Conservation (phyloP, 2,888 invertebrate species). For the Nomada fucata region DNA sequence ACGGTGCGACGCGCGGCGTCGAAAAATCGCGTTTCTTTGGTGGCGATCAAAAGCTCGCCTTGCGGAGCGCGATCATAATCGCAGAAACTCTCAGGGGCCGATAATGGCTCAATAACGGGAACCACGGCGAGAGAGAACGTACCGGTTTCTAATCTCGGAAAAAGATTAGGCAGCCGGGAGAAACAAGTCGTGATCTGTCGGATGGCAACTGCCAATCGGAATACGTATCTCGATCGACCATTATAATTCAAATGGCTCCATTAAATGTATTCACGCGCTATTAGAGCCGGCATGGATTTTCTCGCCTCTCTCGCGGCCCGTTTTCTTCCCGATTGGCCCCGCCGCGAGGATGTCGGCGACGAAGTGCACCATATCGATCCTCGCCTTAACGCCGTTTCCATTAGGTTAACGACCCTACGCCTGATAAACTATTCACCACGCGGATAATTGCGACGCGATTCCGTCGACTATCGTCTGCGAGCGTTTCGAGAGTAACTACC, state of each 20-base stretch:
- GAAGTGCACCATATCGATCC: slow-evolving; percentile 70
- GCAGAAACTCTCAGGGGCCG: slow-evolving; percentile 37
- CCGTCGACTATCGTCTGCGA: slow-evolving; percentile 38
- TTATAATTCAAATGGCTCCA: slow-evolving; percentile 74
- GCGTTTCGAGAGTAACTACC: slow-evolving; percentile 40
- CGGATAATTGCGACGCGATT: slow-evolving; percentile 70
- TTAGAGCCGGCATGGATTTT: slow-evolving; percentile 63
- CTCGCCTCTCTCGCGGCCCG: slow-evolving; percentile 35
- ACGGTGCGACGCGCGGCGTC: background rate
- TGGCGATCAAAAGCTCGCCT: slow-evolving; percentile 19
- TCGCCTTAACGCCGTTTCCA: slow-evolving; percentile 68
- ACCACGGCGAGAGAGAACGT: slow-evolving; percentile 25
- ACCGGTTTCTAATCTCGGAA: slow-evolving; percentile 67
- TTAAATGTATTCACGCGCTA: slow-evolving; percentile 71
- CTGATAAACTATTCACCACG: slow-evolving; percentile 72
- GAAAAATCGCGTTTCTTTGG: background rate
- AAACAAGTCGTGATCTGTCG: slow-evolving; percentile 52
- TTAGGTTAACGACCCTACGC: slow-evolving; percentile 73
- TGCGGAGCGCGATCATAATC: slow-evolving; percentile 24
- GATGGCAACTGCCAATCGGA: slow-evolving; percentile 63
- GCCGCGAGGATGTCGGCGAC: slow-evolving; percentile 56
- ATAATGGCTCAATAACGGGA: slow-evolving; percentile 59
- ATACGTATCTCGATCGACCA: slow-evolving; percentile 57
- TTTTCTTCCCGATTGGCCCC: slow-evolving; percentile 62
- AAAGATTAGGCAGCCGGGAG: slow-evolving; percentile 59